Evolutionary conservation across 2,113 vertebrate species (phyloP), one percentile per base, ranked within the genome.

Genomic region (Salvelinus alpinus): DNA sequence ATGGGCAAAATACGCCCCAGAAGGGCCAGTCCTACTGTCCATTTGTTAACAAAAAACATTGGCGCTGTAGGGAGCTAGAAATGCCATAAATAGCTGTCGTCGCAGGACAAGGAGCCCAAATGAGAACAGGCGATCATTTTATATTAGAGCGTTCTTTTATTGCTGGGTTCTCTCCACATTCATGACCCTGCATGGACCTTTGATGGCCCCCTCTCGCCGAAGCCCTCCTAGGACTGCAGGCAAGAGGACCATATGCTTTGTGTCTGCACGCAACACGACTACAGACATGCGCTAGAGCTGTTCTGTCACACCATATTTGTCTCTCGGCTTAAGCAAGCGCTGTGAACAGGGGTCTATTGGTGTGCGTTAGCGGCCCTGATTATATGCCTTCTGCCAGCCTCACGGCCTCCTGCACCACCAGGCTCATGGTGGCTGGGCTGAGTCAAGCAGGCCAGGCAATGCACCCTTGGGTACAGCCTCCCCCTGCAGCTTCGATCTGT

Each of bases 301-400:
- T 70, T 73, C 75, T 84, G 86, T 90, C 88, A 79, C n/a, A 27
- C 51, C 76, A 88, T 91, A 87, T 80, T 85, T 64, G 76, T 86
- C 84, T 80, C 64, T 54, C 47, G 71, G 80, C 73, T 72, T 79
- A 68, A 75, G 78, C 81, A 79, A 71, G 73, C 27, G 25, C 66
- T 77, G 72, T 76, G 80, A 51, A 44, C 57, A 74, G 73, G 64
- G 60, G 74, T 48, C 71, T 51, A 60, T 77, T 48, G 9, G 68
- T 24, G 18, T 1, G n/a, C 7, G 68, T 70, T 70, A 24, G 68
- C 12, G n/a, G 12, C 48, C 24, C 38, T 14, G 16, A 70, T 77
- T 29, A 65, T 20, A 75, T 47, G 18, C 65, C 0, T 18, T 80
- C 75, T 29, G 13, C 69, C 29, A 7, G 68, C 13, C 9, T 81